Base-by-base conservation (phyloP, 2,888 invertebrate genomes). In the Ophion costatus region DNA sequence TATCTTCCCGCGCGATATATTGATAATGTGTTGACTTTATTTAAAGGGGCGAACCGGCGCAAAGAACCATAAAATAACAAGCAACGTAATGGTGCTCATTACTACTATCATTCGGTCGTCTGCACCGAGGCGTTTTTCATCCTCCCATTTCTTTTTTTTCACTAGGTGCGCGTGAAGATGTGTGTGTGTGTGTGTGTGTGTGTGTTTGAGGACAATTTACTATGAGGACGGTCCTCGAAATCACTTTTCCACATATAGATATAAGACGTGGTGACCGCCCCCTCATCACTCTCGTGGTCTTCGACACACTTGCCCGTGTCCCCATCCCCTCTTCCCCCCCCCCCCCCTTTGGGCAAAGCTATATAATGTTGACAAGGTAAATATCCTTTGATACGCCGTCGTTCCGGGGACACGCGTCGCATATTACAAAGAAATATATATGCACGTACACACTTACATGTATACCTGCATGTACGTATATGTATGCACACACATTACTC, bases 361-460 rank as follows among this genome's bases (percentile, higher is more conserved):
- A 90, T 89, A 88, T 89, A 88, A 88, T 92, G 92, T 92, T 92
- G 90, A 91, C 92, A 91, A 88, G 92, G 92, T 86, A 92, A 92
- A 92, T 91, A 92, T 91, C 88, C 92, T 92, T 92, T 92, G 92
- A 92, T 92, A 92, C 88, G 91, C 90, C 91, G 91, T 91, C 91
- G 86, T 90, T 90, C 89, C 90, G 89, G 88, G 80, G 90, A 91
- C 92, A 91, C 92, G 92, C 91, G 88, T 88, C 88, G 85, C 86
- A 88, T 84, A 86, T 87, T 86, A 88, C 88, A 82, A 84, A 85
- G 83, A 82, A 83, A 74, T 76, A 70, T 70, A 29, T 51, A 70
- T 51, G 22, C 10, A 24, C 24, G 24, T 59, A 59, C 59, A 22
- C 22, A 70, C 29, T 10, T 45, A 70, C 80, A n/a, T n/a, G n/a